Percentiles rank a stretch among this genome's conserved stretches.
phyloP scores from a whole-genome alignment of 2,797 vertebrate species.

The Hypotaenidia philippensis region DNA sequence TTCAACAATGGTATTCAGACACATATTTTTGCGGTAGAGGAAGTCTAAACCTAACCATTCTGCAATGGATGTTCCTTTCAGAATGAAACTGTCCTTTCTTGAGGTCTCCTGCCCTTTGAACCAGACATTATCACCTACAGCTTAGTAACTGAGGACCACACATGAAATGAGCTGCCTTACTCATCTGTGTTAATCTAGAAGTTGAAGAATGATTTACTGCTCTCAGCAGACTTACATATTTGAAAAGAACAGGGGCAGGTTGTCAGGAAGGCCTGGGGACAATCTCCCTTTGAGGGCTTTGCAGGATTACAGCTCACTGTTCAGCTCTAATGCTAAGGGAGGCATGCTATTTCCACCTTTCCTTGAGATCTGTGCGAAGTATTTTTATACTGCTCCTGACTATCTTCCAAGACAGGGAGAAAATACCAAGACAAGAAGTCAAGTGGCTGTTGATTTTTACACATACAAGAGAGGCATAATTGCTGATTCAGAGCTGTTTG shows the following conservation, averaged over 20 bases:
- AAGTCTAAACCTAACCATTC: background rate
- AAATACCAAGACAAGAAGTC: background rate
- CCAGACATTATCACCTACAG: accelerated
- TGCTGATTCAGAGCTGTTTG: slow-evolving; percentile 9
- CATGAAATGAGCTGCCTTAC: background rate
- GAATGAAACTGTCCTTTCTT: background rate
- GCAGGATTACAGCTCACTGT: background rate
- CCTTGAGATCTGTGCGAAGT: background rate
- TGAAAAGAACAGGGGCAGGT: background rate
- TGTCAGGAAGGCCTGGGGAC: background rate
- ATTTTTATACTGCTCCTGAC: background rate
- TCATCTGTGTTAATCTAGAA: background rate
- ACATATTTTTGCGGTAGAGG: background rate
- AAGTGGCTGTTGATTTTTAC: background rate
- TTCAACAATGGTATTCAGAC: background rate
- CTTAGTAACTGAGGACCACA: background rate
- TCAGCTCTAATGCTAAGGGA: background rate
- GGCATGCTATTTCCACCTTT: background rate
- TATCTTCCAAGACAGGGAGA: background rate
- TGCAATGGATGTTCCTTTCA: background rate
- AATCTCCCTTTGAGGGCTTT: background rate
- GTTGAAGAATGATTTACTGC: background rate
- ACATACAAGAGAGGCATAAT: background rate
- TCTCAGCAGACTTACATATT: background rate
- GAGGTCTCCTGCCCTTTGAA: background rate